Conservation (phyloP, 2,797 vertebrate species). For the Tiaroga cobitis region DNA sequence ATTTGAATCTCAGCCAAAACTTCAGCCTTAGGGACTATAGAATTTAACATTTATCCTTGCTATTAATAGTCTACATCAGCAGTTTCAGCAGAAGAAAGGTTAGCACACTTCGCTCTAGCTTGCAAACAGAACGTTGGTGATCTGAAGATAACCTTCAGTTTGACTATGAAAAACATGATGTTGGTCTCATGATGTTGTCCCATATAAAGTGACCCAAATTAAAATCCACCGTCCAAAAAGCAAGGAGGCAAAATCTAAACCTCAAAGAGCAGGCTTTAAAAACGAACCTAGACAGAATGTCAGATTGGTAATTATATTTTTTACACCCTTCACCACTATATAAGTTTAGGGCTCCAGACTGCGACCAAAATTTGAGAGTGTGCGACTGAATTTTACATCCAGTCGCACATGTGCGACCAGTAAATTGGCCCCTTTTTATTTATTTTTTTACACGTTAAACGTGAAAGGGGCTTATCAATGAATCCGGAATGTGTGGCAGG, state of each 20-base stretch:
- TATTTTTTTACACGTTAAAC: too few species aligned
- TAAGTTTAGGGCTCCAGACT: too few species aligned
- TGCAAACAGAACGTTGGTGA: neutral
- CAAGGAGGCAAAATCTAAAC: slow-evolving; percentile 38
- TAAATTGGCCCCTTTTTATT: too few species aligned
- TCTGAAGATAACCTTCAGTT: slow-evolving; percentile 59
- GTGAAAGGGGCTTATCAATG: too few species aligned
- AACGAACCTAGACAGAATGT: neutral
- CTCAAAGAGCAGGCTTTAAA: neutral
- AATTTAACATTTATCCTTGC: neutral
- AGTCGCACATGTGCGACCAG: too few species aligned
- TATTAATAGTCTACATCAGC: neutral
- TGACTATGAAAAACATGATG: slow-evolving; percentile 64
- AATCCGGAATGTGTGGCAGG: too few species aligned
- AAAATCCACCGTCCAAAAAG: slow-evolving; percentile 54
- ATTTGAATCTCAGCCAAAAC: neutral
- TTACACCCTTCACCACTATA: neutral
- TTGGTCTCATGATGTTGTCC: slow-evolving; percentile 62
- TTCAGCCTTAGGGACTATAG: neutral
- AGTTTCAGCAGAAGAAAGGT: neutral
- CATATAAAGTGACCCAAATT: slow-evolving; percentile 69
- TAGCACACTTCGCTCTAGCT: neutral
- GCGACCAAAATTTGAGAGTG: too few species aligned
- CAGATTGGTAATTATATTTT: neutral
- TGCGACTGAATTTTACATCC: too few species aligned